Percentiles rank a stretch among this genome's conserved stretches.
These are phyloP conservation scores for Phodopus roborovskii DNA, from an alignment of 2,113 vertebrate species.

Conservation along the genomic window DNA sequence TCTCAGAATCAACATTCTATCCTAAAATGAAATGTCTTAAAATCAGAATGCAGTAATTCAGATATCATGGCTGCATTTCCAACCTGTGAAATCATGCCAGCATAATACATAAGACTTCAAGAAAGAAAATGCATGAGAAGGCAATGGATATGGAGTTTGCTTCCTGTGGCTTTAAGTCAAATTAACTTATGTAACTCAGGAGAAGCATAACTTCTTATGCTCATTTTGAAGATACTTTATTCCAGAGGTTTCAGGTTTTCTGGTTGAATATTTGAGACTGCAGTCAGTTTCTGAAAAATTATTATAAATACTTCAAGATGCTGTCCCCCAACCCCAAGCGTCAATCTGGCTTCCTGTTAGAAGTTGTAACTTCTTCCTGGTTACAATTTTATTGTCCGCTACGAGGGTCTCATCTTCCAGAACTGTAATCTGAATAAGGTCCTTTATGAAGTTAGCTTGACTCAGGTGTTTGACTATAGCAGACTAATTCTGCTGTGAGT, in stretches of 20 bases:
- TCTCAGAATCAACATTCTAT: not conserved
- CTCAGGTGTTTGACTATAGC: not conserved
- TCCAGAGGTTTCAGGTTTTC: slow-evolving; percentile 40
- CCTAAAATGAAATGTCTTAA: slow-evolving; percentile 11
- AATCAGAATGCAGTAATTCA: not conserved
- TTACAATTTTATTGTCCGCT: not conserved
- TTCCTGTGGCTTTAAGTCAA: not conserved
- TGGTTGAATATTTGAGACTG: not conserved
- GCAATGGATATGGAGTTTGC: not conserved
- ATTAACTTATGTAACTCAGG: not conserved
- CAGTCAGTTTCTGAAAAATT: not conserved
- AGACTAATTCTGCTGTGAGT: not conserved
- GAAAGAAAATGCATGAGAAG: not conserved
- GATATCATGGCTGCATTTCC: not conserved
- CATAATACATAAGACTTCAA: not conserved
- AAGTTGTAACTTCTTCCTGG: not conserved
- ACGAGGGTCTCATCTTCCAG: not conserved
- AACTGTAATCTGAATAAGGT: not conserved
- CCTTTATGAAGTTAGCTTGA: not conserved
- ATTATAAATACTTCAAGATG: not conserved
- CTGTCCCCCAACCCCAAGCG: not conserved
- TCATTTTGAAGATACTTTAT: not conserved
- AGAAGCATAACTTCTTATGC: not conserved
- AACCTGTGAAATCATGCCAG: not conserved
- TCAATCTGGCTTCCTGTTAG: not conserved